Percentiles rank a stretch among this genome's conserved stretches.
phyloP scores from a whole-genome alignment of 2,113 vertebrate species.

The Bufo bufo region DNA sequence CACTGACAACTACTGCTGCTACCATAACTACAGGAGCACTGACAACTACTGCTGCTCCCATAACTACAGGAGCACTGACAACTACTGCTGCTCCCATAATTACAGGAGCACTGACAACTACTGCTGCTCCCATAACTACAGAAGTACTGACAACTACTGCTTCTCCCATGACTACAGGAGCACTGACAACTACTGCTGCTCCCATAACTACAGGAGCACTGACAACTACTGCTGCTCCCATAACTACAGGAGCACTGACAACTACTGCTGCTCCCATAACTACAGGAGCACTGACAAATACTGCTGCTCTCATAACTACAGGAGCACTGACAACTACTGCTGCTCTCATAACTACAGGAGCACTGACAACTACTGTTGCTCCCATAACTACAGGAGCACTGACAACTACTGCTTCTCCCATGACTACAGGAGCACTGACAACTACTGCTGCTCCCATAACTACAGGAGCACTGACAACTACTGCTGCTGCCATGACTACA shows the following conservation, averaged over 20 bases:
- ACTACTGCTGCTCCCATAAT: no score
- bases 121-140: background rate
- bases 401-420: background rate
- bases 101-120: background rate
- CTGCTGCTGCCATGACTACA: background rate
- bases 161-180: no score
- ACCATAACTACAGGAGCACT: background rate
- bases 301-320: background rate
- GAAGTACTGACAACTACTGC: background rate
- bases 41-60: no score
- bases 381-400: background rate
- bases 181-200: no score
- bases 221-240: background rate
- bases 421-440: no score
- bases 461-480: background rate
- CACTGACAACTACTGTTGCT: background rate
- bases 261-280: no score
- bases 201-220: no score
- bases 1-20: background rate
- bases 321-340: background rate
- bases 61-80: no score
- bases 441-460: no score
- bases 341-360: background rate
- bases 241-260: no score
- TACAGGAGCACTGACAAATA: background rate